phyloP scores from a whole-genome alignment of 2,888 invertebrate species.

The Calephelis perditalis region DNA sequence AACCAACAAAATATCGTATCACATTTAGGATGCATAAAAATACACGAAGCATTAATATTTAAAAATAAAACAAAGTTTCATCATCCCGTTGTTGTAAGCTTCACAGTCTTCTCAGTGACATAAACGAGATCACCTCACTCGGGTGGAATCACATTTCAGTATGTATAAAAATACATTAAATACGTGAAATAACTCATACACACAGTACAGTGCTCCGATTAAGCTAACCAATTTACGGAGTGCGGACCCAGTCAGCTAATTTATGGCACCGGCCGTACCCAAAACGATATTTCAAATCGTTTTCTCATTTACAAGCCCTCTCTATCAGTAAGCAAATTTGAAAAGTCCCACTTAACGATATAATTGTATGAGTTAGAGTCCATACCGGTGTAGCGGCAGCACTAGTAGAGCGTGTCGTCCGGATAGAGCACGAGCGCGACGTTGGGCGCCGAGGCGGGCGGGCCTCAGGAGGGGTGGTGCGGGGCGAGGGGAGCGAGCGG shows the following conservation, averaged over 20 bases:
- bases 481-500: slow-evolving; percentile 24
- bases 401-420: slow-evolving; percentile 65
- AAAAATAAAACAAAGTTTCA: no score
- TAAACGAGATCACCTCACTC: no score
- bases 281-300: slow-evolving; percentile 7
- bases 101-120: no score
- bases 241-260: no score
- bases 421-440: slow-evolving; percentile 49
- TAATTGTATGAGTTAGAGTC: background rate
- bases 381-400: slow-evolving; percentile 19
- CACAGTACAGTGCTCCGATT: no score
- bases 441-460: slow-evolving; percentile 29
- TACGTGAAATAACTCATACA: no score
- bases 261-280: background rate
- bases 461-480: slow-evolving; percentile 28
- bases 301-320: slow-evolving; percentile 8
- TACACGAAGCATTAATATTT: background rate
- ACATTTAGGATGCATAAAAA: background rate
- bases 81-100: no score
- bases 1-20: background rate
- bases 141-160: no score
- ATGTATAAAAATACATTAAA: no score
- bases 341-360: background rate
- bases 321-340: no score
- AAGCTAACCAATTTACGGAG: no score